These are phyloP conservation scores for Clarias batrachus DNA, from an alignment of 2,113 vertebrate species.

Conservation along the genomic window DNA sequence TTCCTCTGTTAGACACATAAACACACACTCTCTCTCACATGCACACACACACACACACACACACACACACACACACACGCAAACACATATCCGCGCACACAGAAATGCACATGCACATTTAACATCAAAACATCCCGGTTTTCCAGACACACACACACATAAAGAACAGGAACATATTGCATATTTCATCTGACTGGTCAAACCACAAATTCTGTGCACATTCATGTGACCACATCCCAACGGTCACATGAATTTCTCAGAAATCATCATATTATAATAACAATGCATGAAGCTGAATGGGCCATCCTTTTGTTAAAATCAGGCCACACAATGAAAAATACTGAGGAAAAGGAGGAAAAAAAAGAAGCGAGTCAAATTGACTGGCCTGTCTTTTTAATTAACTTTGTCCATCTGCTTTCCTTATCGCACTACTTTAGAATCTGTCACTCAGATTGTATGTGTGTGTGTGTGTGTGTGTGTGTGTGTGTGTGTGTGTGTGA, in stretches of 20 bases:
- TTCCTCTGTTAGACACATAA: background rate
- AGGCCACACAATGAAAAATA: background rate
- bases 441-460: constrained; percentile 41
- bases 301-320: constrained; percentile 26
- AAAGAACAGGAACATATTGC: constrained; percentile 19
- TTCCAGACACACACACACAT: background rate
- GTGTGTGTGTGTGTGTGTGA: constrained; percentile 20
- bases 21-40: background rate
- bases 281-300: constrained; percentile 1
- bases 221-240: background rate
- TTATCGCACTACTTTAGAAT: constrained; percentile 53
- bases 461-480: constrained; percentile 11
- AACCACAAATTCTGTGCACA: background rate
- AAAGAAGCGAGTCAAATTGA: constrained; percentile 38
- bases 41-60: constrained; percentile 8
- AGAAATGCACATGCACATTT: background rate
- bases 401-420: constrained; percentile 50
- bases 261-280: constrained; percentile 1
- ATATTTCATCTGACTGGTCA: constrained; percentile 15
- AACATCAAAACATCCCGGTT: background rate
- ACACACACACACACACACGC: background rate
- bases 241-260: constrained; percentile 18
- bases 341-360: background rate
- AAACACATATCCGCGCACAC: background rate
- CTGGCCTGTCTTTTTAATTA: constrained; percentile 57